Conservation (phyloP, 2,797 vertebrate species). For the Coregonus sp. region DNA sequence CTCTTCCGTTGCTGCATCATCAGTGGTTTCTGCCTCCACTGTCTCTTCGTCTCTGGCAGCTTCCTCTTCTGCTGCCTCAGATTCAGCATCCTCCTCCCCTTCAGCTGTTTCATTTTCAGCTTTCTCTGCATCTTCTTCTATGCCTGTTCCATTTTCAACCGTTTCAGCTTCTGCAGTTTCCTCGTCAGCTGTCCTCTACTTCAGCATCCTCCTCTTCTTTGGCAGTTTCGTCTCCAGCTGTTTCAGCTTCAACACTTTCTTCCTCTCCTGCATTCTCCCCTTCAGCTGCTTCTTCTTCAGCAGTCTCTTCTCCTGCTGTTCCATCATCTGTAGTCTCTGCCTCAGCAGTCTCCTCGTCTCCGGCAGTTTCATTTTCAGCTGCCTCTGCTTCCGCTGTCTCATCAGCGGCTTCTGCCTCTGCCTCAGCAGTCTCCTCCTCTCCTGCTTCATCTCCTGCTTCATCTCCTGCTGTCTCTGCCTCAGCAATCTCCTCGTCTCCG, state of each 20-base stretch:
- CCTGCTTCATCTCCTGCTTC: neutral
- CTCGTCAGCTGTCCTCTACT: fast-evolving
- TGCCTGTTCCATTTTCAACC: neutral
- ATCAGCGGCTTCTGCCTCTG: fast-evolving
- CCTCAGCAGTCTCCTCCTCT: no score
- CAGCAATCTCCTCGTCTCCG: neutral
- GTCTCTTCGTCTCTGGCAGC: neutral
- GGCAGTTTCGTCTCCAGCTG: constrained; percentile 3
- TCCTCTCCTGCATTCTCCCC: neutral
- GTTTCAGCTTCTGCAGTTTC: neutral
- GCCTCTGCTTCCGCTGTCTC: neutral
- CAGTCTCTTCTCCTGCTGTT: neutral
- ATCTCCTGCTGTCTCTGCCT: neutral
- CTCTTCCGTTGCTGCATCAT: neutral
- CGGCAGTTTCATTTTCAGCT: neutral
- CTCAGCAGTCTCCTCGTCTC: neutral
- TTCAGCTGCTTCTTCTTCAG: neutral
- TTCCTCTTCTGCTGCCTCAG: fast-evolving
- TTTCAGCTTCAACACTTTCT: constrained; percentile 9
- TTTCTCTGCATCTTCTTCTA: fast-evolving
- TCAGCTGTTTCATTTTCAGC: fast-evolving
- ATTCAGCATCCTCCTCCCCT: neutral
- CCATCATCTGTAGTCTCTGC: constrained; percentile 6
- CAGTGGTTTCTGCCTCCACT: neutral
- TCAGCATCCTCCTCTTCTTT: neutral